Evolutionary conservation across 2,888 invertebrate genomes (phyloP), one percentile per base, ranked within the genome.

Genomic region (Parthenolecanium corni): DNA sequence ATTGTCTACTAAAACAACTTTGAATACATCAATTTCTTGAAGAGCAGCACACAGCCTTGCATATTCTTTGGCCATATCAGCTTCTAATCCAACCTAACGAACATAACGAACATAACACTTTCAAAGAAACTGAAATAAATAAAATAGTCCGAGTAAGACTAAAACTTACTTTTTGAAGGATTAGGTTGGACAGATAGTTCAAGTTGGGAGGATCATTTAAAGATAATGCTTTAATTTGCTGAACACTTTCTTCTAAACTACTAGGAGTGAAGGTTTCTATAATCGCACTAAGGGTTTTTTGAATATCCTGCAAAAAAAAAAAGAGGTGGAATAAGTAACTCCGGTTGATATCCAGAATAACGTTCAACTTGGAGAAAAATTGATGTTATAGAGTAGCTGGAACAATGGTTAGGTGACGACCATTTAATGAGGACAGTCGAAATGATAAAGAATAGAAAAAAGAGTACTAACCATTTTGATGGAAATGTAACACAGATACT

Each of bases 31-130:
- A 21, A 58, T 58, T 49, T 58, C 58, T 47, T 58, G 58, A n/a
- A 58, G 49, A 36, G 49, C 47, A 47, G 58, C 47, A 49, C 58
- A 47, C 14, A 58, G 49, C 38, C 38, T 58, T n/a, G 58, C 58
- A 46, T 58, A 58, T n/a, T 58, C 58, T 58, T 58, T 58, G 24
- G 58, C 49, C 58, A 58, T 58, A 49, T 58, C 58, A 36, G 49
- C 5, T 58, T 58, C 58, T 11, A 58, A 12, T 36, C 47, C 49
- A 31, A 58, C 58, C 58, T 58, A 20, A 6, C 11, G 21, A n/a
- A 31, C 20, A 14, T 42, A 14, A 44, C 2, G 11, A 47, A 16
- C 46, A 20, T 9, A 5, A 44, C 9, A 44, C 20, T 44, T 18
- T 18, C 18, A 1, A 44, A 14, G n/a, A 40, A 40, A n/a, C 40